Base-by-base conservation (phyloP, 1,140 invertebrate species). In the Drosophila kikkawai region DNA sequence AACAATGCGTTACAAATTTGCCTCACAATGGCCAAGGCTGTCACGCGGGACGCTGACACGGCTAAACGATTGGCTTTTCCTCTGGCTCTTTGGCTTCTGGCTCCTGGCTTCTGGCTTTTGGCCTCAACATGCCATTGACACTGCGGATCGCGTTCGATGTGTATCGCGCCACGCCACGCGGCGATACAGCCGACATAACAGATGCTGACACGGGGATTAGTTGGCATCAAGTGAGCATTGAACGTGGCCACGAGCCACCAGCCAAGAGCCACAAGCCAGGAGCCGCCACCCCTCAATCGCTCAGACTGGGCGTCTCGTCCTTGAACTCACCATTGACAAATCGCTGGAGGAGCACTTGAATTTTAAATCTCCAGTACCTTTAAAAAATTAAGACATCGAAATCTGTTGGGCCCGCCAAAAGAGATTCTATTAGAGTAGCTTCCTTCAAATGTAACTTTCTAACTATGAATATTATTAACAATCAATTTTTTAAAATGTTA, bases 1-100 rank as follows among this genome's bases (percentile, higher is more conserved):
- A 68, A 87, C 84, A 87, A 87, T 88, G 73, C 68, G 77, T 56
- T 84, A 80, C 84, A 87, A 88, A 87, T 77, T 87, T 87, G 80
- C 66, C 39, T 60, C 60, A 86, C 83, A 87, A 86, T 87, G 67
- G 80, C 56, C 65, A 17, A n/a, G 50, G 68, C 36, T 58, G 22
- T 58, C 34, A 55, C 53, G 47, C 12, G 68, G 48, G 65, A 57
- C 8, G 39, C 51, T 48, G 74, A 61, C 74, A 51, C 44, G 53
- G 65, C 64, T 78, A 78, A 78, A 78, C 65, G 75, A 47, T 78
- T 60, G 56, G 71, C 74, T 47, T 51, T 63, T 59, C 36, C 48
- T 26, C 51, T 45, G 45, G 55, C 69, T 50, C 44, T 48, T 36
- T 45, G 61, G 53, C 69, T 60, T 41, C 12, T 41, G 45, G 29